Evolutionary conservation across 2,113 vertebrate genomes (phyloP), one percentile per base, ranked within the genome.

Genomic region (Psittacula cyanocephala): DNA sequence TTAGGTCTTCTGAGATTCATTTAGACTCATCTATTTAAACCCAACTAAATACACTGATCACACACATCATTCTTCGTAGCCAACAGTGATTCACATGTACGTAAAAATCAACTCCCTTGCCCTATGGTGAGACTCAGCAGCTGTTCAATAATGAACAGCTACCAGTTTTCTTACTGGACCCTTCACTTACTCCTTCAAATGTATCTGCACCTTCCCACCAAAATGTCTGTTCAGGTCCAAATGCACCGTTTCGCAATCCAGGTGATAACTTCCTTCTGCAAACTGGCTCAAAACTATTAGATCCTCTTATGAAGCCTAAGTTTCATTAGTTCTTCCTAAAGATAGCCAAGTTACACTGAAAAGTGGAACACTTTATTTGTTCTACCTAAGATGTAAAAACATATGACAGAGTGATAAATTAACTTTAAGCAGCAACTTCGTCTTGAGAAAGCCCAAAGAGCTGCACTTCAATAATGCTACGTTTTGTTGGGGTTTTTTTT

Each of bases 281-380:
- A 74, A 55, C 44, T 35, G 28, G 18, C 59, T 72, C 63, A 84
- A 52, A 87, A 76, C 29, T n/a, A 23, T 31, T 12, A 28, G 43
- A 64, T 25, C 17, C 14, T 6, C 1, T 69, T 62, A 25, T 0
- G 0, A 80, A 80, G n/a, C 41, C 52, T 7, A 10, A 33, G 22
- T 74, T 85, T 72, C 27, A 44, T 57, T n/a, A 17, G 25, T 46
- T 71, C 33, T 75, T 79, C 60, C 52, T 63, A 78, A 46, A 70
- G 33, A 27, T 18, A 71, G 23, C 15, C 59, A 75, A 59, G 43
- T 43, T 35, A 37, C 7, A 41, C 24, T n/a, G 52, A 81, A 63
- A 92, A 78, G 11, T 19, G 35, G 49, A 65, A 20, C 15, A 37
- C 28, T 65, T 37, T 9, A 35, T 49, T 84, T 89, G 9, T 71